Conservation (phyloP, 2,113 vertebrate genomes). For the Thinocorus orbignyianus region DNA sequence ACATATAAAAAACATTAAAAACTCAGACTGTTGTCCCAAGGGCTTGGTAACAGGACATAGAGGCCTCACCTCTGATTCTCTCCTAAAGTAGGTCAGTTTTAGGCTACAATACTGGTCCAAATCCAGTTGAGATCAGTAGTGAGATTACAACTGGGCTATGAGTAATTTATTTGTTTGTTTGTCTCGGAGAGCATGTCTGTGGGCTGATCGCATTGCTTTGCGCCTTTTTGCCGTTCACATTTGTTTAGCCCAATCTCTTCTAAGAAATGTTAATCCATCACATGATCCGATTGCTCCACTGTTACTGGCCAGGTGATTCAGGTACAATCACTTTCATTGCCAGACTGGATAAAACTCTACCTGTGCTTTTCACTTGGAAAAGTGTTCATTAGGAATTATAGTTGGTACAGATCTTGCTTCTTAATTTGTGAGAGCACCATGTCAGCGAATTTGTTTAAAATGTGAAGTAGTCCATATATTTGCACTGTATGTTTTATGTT, state of each 20-base stretch:
- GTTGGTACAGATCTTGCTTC: not conserved
- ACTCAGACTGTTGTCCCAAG: not conserved
- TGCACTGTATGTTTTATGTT: not conserved
- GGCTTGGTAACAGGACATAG: not conserved
- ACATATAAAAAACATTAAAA: not conserved
- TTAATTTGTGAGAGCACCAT: not conserved
- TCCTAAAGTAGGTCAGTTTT: conserved; percentile 21
- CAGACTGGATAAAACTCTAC: not conserved
- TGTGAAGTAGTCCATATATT: not conserved
- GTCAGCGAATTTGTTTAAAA: not conserved
- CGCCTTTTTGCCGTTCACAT: not conserved
- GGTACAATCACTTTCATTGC: not conserved
- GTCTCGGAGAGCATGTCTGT: not conserved
- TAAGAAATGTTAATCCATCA: conserved; percentile 30
- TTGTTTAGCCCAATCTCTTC: conserved; percentile 12
- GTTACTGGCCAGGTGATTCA: not conserved
- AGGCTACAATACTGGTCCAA: not conserved
- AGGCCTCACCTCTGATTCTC: not conserved
- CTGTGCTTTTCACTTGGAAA: not conserved
- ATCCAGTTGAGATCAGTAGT: not conserved
- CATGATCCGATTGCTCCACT: not conserved
- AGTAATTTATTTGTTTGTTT: not conserved
- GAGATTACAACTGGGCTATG: not conserved
- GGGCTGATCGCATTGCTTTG: not conserved
- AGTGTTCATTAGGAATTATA: not conserved